Base-by-base conservation (phyloP, 1,140 invertebrate species). In the Apis florea region DNA sequence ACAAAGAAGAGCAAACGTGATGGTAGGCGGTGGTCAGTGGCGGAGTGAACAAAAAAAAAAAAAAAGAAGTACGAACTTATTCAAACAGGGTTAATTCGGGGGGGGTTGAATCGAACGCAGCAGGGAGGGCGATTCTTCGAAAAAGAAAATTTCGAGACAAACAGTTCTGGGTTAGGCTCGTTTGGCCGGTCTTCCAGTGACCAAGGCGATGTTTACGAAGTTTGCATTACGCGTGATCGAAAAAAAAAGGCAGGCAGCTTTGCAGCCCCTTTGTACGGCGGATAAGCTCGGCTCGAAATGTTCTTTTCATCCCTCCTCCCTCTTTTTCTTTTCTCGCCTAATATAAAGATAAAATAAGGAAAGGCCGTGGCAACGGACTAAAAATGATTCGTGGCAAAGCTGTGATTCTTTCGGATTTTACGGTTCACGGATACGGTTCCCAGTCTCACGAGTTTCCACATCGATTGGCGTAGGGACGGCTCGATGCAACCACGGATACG, bases 321-420 rank as follows among this genome's bases (percentile, higher is more conserved):
- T 17, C 61, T 21, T 19, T 19, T 9, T 56, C 54, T 74, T 58
- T 71, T 83, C 24, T 71, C 76, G 81, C 71, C 71, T 82, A 79
- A 82, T 85, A 77, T 82, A 59, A 64, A 79, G 85, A 87, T 82
- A 70, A 87, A 87, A 72, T 73, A 84, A 84, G 83, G 54, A 87
- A 87, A 87, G 63, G 73, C 51, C 47, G 31, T n/a, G 56, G 67
- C 31, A 26, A 17, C 31, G 49, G 69, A 58, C 59, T 83, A 84
- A 86, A 84, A 83, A 88, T 78, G 61, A 71, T 75, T 87, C 83
- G 67, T 59, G 61, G 26, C 74, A n/a, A 51, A 9, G 64, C 74
- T 88, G 86, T 88, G 86, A 88, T 87, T 88, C 83, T 88, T 88
- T 88, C 86, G 85, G 86, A 88, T 88, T 88, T 87, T 53, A 85